Conservation (phyloP, 2,113 vertebrate genomes). For the Cryptotis parvus region DNA sequence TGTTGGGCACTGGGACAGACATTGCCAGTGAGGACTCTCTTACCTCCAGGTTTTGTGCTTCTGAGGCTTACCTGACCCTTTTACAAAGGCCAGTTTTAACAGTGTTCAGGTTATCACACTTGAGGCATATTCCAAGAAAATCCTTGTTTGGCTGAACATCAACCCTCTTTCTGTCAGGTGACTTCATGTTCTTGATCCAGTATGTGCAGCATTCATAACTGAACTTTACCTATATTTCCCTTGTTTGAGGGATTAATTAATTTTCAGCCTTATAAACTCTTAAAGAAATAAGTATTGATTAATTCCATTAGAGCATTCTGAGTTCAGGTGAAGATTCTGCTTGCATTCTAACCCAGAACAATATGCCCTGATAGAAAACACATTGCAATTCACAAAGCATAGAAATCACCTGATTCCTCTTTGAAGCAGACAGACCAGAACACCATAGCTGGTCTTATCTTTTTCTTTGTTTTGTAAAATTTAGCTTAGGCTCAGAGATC, state of each 20-base stretch:
- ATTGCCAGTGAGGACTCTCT: background rate
- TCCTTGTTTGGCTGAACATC: background rate
- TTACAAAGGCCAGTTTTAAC: background rate
- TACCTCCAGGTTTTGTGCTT: background rate
- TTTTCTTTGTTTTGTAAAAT: no score
- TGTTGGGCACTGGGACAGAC: background rate
- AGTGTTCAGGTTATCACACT: background rate
- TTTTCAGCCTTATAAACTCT: background rate
- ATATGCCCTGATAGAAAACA: background rate
- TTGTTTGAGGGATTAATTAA: background rate
- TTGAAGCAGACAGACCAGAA: background rate
- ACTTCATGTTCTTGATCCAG: background rate
- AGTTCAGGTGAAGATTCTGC: background rate
- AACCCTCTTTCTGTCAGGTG: conserved; percentile 11
- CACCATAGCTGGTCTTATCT: background rate
- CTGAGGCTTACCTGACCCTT: background rate
- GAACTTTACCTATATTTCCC: background rate
- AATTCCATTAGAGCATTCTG: background rate
- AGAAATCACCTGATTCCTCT: background rate
- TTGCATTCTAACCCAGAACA: background rate
- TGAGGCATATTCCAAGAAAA: background rate
- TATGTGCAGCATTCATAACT: background rate
- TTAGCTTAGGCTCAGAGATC: background rate
- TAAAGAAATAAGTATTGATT: background rate
- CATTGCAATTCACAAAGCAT: background rate